Conservation (phyloP, 2,113 vertebrate genomes). For the Pangasianodon gigas region DNA sequence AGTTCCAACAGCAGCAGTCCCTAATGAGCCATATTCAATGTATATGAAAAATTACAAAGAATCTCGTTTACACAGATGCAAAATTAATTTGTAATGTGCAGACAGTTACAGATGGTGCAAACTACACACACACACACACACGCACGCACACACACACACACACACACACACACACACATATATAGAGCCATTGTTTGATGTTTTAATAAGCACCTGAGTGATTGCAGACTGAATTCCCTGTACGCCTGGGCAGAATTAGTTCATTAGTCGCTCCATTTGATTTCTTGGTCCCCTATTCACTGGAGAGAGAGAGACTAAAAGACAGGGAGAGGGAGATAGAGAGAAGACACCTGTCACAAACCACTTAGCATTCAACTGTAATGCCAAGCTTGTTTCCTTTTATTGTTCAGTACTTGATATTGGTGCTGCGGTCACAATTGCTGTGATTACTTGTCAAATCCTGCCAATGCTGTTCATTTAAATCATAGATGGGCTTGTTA, state of each 20-base stretch:
- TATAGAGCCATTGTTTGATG: slow-evolving; percentile 34
- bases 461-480: background rate
- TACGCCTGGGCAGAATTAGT: slow-evolving; percentile 46
- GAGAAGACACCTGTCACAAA: slow-evolving; percentile 12
- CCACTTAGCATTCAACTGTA: background rate
- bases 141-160: slow-evolving; percentile 21
- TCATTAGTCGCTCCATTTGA: slow-evolving; percentile 50
- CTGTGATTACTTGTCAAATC: slow-evolving; percentile 7
- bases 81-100: slow-evolving; percentile 46
- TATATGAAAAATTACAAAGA: slow-evolving; percentile 27
- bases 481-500: background rate
- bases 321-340: background rate
- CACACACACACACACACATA: background rate
- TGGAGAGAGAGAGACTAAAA: slow-evolving; percentile 21
- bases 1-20: slow-evolving; percentile 5
- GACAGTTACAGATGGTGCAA: slow-evolving; percentile 8
- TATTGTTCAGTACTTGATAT: slow-evolving; percentile 13
- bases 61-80: slow-evolving; percentile 32
- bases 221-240: slow-evolving; percentile 47
- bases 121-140: background rate
- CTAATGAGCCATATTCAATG: slow-evolving; percentile 15
- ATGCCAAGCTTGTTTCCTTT: slow-evolving; percentile 10
- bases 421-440: background rate
- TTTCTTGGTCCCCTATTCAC: slow-evolving; percentile 27
- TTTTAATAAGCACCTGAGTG: slow-evolving; percentile 49